Conservation (phyloP, 2,888 invertebrate genomes). For the Dicyrtomina minuta region DNA sequence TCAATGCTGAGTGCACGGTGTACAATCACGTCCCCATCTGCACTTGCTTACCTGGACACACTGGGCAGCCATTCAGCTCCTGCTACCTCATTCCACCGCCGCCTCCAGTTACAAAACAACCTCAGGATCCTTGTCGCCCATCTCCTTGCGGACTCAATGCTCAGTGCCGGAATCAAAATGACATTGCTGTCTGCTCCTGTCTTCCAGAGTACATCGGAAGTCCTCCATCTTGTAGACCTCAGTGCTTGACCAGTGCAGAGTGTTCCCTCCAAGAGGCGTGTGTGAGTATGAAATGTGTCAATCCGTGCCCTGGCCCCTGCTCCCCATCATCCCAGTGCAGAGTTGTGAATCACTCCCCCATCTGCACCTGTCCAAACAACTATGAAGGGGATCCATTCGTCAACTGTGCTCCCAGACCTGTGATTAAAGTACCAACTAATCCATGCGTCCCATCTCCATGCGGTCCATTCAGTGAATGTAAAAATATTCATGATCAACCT, state of each 20-base stretch:
- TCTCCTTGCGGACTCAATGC: constrained; percentile 68
- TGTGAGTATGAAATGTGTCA: constrained; percentile 58
- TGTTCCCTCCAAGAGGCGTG: constrained; percentile 59
- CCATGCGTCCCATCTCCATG: constrained; percentile 68
- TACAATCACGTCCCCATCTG: constrained; percentile 63
- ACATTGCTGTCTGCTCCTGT: constrained; percentile 72
- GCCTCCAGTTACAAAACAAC: constrained; percentile 48
- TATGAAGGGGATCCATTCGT: constrained; percentile 64
- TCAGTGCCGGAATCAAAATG: constrained; percentile 45
- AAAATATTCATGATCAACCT: constrained; percentile 56
- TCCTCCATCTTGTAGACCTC: constrained; percentile 55
- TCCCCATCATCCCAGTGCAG: constrained; percentile 75
- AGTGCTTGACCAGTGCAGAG: constrained; percentile 55
- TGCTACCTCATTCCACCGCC: constrained; percentile 30
- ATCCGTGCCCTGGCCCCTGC: constrained; percentile 65
- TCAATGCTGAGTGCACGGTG: constrained; percentile 67
- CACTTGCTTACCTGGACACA: constrained; percentile 59
- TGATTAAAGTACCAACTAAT: constrained; percentile 53
- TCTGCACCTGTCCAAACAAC: constrained; percentile 68
- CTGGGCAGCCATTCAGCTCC: constrained; percentile 61
- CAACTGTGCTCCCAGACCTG: constrained; percentile 58
- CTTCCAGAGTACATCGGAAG: constrained; percentile 60
- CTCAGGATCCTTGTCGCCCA: constrained; percentile 67
- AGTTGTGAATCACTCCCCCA: constrained; percentile 76
- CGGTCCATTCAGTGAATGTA: constrained; percentile 62